Base-by-base conservation (phyloP, 1,140 invertebrate genomes). In the Phymorhynchus buccinoides region DNA sequence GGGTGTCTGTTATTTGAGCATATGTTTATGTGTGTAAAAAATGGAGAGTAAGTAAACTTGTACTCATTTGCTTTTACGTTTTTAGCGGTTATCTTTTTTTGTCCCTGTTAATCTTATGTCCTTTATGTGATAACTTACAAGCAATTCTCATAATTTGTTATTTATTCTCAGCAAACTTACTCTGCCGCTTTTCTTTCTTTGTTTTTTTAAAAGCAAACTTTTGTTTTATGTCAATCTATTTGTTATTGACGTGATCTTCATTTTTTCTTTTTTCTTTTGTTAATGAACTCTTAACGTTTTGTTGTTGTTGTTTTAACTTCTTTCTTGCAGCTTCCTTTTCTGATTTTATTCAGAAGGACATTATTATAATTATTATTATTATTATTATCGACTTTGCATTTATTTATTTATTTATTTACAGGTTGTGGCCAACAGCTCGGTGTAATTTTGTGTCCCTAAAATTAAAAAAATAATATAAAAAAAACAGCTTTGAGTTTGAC, bases 121-220 rank as follows among this genome's bases (percentile, higher is more conserved):
- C 56, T 62, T 62, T 62, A n/a, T n/a, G 56, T 62, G 56, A 62
- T 62, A 62, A 62, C 14, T 62, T 22, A 62, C n/a, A n/a, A n/a
- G n/a, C n/a, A n/a, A n/a, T n/a, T n/a, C n/a, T n/a, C n/a, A n/a
- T n/a, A n/a, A n/a, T 4, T 62, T 27, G n/a, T 62, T 52, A 62
- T 62, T 62, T 62, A 62, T 62, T 22, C 56, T n/a, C n/a, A n/a
- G n/a, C n/a, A n/a, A n/a, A n/a, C n/a, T 62, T 62, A 4, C 12
- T 4, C 56, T 62, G 56, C n/a, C 56, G 22, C 48, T 27, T 62
- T 27, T 62, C 48, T 27, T 62, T 16, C 22, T 27, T 62, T 62
- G 56, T 62, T 27, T 27, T 27, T 62, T 14, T 52, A 18, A 18
- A 52, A 2, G 48, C 48, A 52, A 62, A 27, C 56, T 62, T 9